phyloP scores from a whole-genome alignment of 1,140 invertebrate genomes.

The Drosophila dunni region DNA sequence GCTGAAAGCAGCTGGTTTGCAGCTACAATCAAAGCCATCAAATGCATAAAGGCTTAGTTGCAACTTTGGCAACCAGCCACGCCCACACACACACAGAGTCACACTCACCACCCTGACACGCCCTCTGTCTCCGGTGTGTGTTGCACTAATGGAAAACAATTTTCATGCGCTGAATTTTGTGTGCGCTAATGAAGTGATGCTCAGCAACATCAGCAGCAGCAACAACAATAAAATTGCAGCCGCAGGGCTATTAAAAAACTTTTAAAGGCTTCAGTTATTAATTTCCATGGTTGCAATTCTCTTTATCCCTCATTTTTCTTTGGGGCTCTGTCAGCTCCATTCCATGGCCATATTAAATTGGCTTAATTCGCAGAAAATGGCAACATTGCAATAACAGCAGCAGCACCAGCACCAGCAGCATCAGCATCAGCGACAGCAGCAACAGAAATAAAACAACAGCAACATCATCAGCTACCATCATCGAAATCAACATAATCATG shows the following conservation, averaged over 20 bases:
- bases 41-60: conserved; percentile 79
- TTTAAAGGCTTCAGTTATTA: conserved; percentile 63
- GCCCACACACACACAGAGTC: conserved; percentile 6
- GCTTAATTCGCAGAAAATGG: conserved; percentile 80
- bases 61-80: conserved; percentile 29
- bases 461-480: conserved; percentile 46
- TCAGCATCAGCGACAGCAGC: conserved; percentile 18
- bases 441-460: conserved; percentile 27
- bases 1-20: conserved; percentile 52
- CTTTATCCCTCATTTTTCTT: conserved; percentile 5
- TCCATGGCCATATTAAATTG: conserved; percentile 66
- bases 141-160: conserved; percentile 67
- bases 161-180: conserved; percentile 61
- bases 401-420: conserved; percentile 27
- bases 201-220: conserved; percentile 19
- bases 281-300: conserved; percentile 52
- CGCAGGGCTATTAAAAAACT: conserved; percentile 60
- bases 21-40: conserved; percentile 73
- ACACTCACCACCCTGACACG: background rate
- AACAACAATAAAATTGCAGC: conserved; percentile 19
- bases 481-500: conserved; percentile 45
- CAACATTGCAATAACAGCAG: conserved; percentile 41
- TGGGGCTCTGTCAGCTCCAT: conserved; percentile 40
- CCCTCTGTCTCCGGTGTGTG: conserved; percentile 13
- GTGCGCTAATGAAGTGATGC: conserved; percentile 71